Conservation (phyloP, 2,888 invertebrate genomes). For the Mythimna vitellina region DNA sequence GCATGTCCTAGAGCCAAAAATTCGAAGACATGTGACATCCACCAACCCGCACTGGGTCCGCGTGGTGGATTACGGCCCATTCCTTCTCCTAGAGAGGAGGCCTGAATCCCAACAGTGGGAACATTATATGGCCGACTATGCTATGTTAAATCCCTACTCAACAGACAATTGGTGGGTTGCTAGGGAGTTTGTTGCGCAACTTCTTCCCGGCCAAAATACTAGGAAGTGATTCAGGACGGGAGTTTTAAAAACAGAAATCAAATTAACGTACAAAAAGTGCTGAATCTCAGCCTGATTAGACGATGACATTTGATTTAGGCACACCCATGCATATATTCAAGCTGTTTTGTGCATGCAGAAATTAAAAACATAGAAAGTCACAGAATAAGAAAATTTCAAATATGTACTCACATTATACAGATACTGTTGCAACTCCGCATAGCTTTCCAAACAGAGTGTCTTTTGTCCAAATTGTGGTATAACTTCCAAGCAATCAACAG, state of each 20-base stretch:
- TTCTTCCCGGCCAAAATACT: neutral
- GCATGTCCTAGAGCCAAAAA: too few relatives aligned
- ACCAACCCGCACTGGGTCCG: too few relatives aligned
- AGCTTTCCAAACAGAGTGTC: conserved; percentile 90
- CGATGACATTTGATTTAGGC: neutral
- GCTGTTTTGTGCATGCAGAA: too few relatives aligned
- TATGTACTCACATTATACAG: conserved; percentile 90
- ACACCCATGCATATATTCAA: neutral
- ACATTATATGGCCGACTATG: too few relatives aligned
- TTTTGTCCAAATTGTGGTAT: conserved; percentile 93
- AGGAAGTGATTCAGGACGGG: neutral
- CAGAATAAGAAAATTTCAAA: neutral
- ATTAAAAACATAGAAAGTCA: neutral
- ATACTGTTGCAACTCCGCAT: conserved; percentile 92
- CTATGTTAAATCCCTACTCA: too few relatives aligned
- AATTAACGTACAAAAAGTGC: neutral
- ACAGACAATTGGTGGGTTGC: neutral
- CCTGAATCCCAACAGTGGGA: too few relatives aligned
- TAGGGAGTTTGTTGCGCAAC: neutral
- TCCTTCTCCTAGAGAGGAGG: too few relatives aligned
- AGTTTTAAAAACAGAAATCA: neutral
- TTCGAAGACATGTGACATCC: too few relatives aligned
- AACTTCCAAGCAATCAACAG: conserved; percentile 92
- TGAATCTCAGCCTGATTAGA: neutral
- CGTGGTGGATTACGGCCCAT: too few relatives aligned